Conservation (phyloP, 2,888 invertebrate genomes). For the Pinctada fucata region DNA sequence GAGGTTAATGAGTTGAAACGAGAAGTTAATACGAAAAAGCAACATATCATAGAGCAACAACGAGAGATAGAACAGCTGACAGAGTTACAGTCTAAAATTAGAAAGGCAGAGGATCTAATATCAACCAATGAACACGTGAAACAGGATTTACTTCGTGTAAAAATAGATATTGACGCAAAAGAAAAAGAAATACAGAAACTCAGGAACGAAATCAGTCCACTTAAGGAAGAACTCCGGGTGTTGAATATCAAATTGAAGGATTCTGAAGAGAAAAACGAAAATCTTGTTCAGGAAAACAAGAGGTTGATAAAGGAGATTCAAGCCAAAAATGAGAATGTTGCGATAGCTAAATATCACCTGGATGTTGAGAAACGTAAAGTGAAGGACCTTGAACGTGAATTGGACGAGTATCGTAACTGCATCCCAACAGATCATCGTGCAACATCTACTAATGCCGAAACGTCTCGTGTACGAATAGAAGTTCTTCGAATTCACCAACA, state of each 20-base stretch:
- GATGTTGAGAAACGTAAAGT: constrained; percentile 29
- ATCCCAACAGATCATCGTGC: neutral
- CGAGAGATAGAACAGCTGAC: constrained; percentile 37
- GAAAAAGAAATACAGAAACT: constrained; percentile 22
- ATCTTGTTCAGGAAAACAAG: constrained; percentile 15
- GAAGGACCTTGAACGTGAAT: constrained; percentile 33
- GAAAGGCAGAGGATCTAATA: constrained; percentile 38
- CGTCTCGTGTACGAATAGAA: constrained; percentile 10
- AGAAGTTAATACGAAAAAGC: constrained; percentile 41
- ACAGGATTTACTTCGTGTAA: constrained; percentile 33
- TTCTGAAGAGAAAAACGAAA: constrained; percentile 10
- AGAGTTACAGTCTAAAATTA: constrained; percentile 39
- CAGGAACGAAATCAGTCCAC: constrained; percentile 13
- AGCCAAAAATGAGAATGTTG: constrained; percentile 30
- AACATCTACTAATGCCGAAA: neutral
- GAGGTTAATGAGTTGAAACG: constrained; percentile 38
- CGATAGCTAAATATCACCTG: constrained; percentile 29
- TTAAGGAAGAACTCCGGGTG: constrained; percentile 15
- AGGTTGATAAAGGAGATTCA: constrained; percentile 19
- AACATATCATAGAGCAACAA: constrained; percentile 25
- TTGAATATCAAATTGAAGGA: constrained; percentile 17
- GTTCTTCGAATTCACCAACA: constrained; percentile 16
- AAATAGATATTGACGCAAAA: constrained; percentile 29
- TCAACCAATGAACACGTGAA: constrained; percentile 25
- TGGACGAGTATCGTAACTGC: constrained; percentile 13